A percentile compares a stretch with the other conserved stretches of the same genome.
Evolutionary conservation across 2,888 invertebrate genomes (phyloP).

Genomic region (Teleiodes luculella): DNA sequence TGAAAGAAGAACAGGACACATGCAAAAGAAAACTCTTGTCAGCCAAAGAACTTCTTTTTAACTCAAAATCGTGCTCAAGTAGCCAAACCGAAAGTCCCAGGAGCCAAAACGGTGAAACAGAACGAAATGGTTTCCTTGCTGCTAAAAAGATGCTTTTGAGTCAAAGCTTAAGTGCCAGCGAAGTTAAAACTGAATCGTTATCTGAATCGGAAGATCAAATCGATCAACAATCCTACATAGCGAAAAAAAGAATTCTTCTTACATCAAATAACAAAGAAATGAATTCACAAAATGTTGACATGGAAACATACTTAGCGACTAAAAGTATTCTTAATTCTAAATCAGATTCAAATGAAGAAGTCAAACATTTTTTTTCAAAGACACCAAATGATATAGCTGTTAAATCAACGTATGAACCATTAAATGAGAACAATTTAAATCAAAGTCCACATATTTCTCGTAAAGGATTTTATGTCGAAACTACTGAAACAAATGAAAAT

Average conservation of each 20-base stretch:
- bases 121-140: background rate
- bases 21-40: background rate
- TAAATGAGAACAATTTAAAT: background rate
- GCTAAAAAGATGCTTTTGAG: background rate
- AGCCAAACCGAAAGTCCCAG: background rate
- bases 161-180: background rate
- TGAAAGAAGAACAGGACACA: background rate
- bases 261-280: too few relatives aligned
- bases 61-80: background rate
- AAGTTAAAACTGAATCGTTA: background rate
- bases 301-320: background rate
- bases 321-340: background rate
- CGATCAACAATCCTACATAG: background rate
- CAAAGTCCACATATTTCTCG: background rate
- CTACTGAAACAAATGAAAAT: constrained; percentile 3
- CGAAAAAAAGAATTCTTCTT: background rate
- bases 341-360: background rate
- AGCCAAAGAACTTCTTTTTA: constrained; percentile 5
- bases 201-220: background rate
- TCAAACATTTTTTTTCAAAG: background rate
- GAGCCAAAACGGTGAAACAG: background rate
- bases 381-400: background rate
- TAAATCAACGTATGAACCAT: background rate
- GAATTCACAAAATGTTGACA: too few relatives aligned
- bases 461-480: constrained; percentile 10